Base-by-base conservation (phyloP, 2,797 vertebrate species). In the Hirundo rustica region DNA sequence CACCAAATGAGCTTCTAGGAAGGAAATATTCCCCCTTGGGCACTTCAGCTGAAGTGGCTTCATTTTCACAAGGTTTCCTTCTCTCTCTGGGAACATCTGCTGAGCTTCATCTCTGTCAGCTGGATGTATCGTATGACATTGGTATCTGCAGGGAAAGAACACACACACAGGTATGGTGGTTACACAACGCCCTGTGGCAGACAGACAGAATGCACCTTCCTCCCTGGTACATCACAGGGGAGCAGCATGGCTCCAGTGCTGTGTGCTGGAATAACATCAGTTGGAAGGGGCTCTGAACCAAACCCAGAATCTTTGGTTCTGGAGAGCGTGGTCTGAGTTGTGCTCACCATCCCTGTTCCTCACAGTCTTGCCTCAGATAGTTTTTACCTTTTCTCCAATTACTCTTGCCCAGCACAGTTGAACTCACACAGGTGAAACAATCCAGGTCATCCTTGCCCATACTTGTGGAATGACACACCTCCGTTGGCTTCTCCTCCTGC, bases 71-170 rank as follows among this genome's bases (percentile, higher is more conserved):
- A 96, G 78, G 98, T 97, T 96, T 99, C 99, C 97, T 99, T 99
- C 95, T 99, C 99, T 97, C 98, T 98, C 97, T 99, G 99, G 96
- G 98, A 98, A 92, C 98, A 98, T 88, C 99, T 98, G 96, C 99
- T 99, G 94, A 99, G 99, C 97, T 99, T 99, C 99, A 99, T 99
- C 98, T 99, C 99, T 34, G 99, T 99, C 98, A 99, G 98, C 98
- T 99, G 99, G 97, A 99, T 99, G 90, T 99, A 99, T 96, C 99
- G 98, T 98, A 99, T 98, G 96, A 99, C 99, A 36, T 99, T 99
- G 97, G 99, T 99, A 98, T 99, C 99, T 99, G 98, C 36, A 96
- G 88, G 68, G 91, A 96, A 89, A 97, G 91, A 96, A 75, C 53
- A 95, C 72, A 96, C 65, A 95, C 7, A 82, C 48, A 91, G 2